Percentiles rank a stretch among this genome's conserved stretches.
These are phyloP conservation scores for Bombylius discolor DNA, from an alignment of 2,888 invertebrate genomes.

Conservation along the genomic window DNA sequence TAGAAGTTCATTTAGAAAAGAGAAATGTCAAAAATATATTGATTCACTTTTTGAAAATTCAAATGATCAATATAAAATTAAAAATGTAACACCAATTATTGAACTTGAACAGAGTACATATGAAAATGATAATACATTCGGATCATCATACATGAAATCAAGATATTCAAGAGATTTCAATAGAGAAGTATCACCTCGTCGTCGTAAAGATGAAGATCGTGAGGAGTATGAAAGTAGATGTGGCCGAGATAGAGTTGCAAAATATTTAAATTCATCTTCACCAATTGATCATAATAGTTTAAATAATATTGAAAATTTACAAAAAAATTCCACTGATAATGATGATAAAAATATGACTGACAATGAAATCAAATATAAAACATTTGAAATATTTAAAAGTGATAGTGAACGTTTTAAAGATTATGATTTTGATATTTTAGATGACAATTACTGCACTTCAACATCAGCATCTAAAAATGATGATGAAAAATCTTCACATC, in stretches of 20 bases:
- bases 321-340: not conserved
- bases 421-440: not conserved
- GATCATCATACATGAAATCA: not conserved
- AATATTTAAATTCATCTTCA: not conserved
- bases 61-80: not conserved
- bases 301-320: conserved; percentile 17
- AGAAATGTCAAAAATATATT: conserved; percentile 31
- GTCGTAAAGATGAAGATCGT: conserved; percentile 27
- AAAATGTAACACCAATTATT: conserved; percentile 2
- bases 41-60: conserved; percentile 25
- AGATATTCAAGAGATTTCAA: conserved; percentile 21
- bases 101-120: not conserved
- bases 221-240: conserved; percentile 35
- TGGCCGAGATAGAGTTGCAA: conserved; percentile 29
- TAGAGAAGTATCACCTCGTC: conserved; percentile 30
- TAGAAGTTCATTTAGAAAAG: conserved; percentile 27
- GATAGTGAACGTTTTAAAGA: not conserved
- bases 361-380: no score
- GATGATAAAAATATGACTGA: no score
- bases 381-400: no score
- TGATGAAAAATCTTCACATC: not conserved
- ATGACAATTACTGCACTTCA: not conserved
- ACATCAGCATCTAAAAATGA: not conserved
- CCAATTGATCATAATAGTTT: conserved; percentile 17
- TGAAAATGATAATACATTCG: conserved; percentile 6